Base-by-base conservation (phyloP, 2,888 invertebrate species). In the Zootermopsis nevadensis region DNA sequence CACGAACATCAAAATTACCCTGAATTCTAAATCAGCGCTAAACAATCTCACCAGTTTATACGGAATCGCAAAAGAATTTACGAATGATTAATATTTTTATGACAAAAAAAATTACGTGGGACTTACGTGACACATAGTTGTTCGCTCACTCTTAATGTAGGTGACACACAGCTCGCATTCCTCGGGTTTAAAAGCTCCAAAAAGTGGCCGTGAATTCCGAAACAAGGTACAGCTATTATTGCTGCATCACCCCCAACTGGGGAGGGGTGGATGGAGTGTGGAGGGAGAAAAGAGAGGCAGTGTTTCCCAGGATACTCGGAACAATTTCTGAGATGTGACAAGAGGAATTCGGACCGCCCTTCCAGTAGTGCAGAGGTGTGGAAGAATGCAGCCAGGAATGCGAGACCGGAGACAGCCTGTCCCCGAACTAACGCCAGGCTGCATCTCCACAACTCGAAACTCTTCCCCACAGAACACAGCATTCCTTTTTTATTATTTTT, bases 321-420 rank as follows among this genome's bases (percentile, higher is more conserved):
- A 77, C 77, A 77, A 77, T 79, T 79, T 60, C 79, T 79, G 82
- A 48, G 82, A 76, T 81, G 83, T 81, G 83, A 83, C 83, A 83
- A 77, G 83, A 80, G 83, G 83, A 83, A 83, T 83, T 81, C 81
- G 53, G 79, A 74, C 38, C 74, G 74, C 74, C 74, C 74, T 30
- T 31, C 77, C 77, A 60, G 79, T 79, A 55, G 53, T 72, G 69
- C 48, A 48, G 69, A 66, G 69, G 72, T 53, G 72, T 48, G 69
- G 72, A 69, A 72, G 81, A 81, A 81, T 81, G 81, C 66, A 38
- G 35, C 72, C 48, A 72, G 81, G 72, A 81, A 72, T 81, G 72
- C 24, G 81, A 53, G 81, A n/a, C 67, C 22, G 27, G 81, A 81
- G 81, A 81, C 81, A 66, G 81, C 81, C 24, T 72, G 81, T 72